phyloP scores from a whole-genome alignment of 2,888 invertebrate species.

The Gisinianus flammeolus region DNA sequence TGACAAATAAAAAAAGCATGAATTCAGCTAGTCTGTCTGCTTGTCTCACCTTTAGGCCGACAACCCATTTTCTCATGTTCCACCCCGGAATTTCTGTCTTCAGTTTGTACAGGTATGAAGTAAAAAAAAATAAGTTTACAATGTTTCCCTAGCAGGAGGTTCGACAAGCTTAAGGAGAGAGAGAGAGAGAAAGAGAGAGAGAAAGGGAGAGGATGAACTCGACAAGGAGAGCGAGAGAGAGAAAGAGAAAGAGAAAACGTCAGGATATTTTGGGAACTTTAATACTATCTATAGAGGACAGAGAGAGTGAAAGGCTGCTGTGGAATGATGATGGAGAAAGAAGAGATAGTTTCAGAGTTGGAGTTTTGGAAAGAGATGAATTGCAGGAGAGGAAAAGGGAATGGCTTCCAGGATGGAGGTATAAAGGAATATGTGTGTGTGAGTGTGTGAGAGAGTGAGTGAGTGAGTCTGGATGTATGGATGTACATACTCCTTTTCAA shows the following conservation, averaged over 20 bases:
- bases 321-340: slow-evolving; percentile 3
- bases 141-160: no score
- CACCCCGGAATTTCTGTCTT: neutral
- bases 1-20: no score
- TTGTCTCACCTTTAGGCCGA: no score
- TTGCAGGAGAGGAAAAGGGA: slow-evolving; percentile 1
- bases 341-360: slow-evolving; percentile 1
- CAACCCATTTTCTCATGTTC: no score
- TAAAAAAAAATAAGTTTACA: no score
- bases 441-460: neutral
- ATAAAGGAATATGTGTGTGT: no score
- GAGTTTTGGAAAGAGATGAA: neutral
- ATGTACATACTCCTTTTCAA: neutral
- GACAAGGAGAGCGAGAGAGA: slow-evolving; percentile 11
- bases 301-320: neutral
- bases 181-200: slow-evolving; percentile 28
- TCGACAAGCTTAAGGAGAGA: slow-evolving; percentile 10
- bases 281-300: slow-evolving; percentile 3
- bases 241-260: neutral
- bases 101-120: no score
- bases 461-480: neutral
- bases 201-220: slow-evolving; percentile 19
- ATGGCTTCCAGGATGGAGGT: neutral
- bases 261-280: neutral
- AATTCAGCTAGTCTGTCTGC: no score